phyloP scores from a whole-genome alignment of 1,140 invertebrate genomes.

The Drosophila pseudoananassae region DNA sequence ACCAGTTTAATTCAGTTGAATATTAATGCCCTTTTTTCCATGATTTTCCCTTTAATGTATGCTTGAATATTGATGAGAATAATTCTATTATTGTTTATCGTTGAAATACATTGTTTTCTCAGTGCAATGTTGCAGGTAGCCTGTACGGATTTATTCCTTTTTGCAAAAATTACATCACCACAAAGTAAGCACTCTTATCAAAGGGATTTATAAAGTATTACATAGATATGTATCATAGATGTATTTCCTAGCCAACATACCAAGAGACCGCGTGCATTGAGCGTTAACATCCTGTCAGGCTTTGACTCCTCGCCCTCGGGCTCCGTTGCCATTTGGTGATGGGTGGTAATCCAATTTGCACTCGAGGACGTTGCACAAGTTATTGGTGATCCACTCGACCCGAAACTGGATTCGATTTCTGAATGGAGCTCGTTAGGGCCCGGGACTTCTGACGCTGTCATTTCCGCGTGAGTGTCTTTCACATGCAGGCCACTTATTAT shows the following conservation, averaged over 20 bases:
- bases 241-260: slow-evolving; percentile 45
- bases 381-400: slow-evolving; percentile 40
- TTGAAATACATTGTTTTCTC: not conserved
- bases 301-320: slow-evolving; percentile 21
- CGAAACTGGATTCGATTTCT: slow-evolving; percentile 28
- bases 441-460: slow-evolving; percentile 18
- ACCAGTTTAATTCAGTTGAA: too few species aligned
- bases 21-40: too few species aligned
- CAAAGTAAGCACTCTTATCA: slow-evolving; percentile 2
- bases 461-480: slow-evolving; percentile 5
- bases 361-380: slow-evolving; percentile 43
- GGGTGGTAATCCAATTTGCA: slow-evolving; percentile 55
- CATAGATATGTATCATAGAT: not conserved
- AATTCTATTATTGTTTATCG: not conserved
- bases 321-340: slow-evolving; percentile 9
- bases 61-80: not conserved
- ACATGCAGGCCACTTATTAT: slow-evolving; percentile 39
- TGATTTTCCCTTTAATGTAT: too few species aligned
- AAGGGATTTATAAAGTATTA: not conserved
- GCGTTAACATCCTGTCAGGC: slow-evolving; percentile 54
- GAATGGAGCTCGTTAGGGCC: slow-evolving; percentile 16
- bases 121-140: not conserved
- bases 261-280: slow-evolving; percentile 62
- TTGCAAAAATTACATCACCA: not conserved
- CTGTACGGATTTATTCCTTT: not conserved